Evolutionary conservation across 2,113 vertebrate species (phyloP).

Genomic region (Puma concolor): DNA sequence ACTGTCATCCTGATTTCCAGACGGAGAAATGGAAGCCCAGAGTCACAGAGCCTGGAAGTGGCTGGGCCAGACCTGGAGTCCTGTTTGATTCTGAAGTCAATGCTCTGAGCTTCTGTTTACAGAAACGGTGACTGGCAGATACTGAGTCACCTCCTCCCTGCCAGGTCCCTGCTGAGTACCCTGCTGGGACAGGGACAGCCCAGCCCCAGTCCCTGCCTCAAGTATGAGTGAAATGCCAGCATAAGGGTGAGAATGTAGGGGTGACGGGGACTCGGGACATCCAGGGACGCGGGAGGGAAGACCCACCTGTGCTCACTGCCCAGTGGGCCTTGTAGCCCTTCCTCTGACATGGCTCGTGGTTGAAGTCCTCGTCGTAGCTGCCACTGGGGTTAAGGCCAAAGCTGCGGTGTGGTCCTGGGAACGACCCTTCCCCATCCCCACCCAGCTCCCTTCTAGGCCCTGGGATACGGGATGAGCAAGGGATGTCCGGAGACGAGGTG

Average conservation of each 20-base stretch:
- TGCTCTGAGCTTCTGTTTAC: neutral
- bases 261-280: neutral
- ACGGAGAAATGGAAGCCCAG: neutral
- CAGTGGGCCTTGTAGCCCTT: constrained; percentile 92
- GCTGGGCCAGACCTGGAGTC: neutral
- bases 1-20: neutral
- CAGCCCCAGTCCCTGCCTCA: neutral
- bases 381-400: constrained; percentile 59
- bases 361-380: constrained; percentile 95
- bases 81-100: neutral
- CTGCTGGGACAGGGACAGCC: neutral
- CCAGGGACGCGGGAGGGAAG: neutral
- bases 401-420: neutral
- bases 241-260: neutral
- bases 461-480: constrained; percentile 93
- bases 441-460: neutral
- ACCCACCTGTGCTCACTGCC: constrained; percentile 91
- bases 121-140: neutral
- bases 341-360: constrained; percentile 91
- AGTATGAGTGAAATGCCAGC: neutral
- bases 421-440: neutral
- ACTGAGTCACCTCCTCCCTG: neutral
- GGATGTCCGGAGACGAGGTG: constrained; percentile 89
- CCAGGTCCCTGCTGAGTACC: neutral
- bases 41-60: neutral